Conservation (phyloP, 2,797 vertebrate genomes). For the Botia almorhae region DNA sequence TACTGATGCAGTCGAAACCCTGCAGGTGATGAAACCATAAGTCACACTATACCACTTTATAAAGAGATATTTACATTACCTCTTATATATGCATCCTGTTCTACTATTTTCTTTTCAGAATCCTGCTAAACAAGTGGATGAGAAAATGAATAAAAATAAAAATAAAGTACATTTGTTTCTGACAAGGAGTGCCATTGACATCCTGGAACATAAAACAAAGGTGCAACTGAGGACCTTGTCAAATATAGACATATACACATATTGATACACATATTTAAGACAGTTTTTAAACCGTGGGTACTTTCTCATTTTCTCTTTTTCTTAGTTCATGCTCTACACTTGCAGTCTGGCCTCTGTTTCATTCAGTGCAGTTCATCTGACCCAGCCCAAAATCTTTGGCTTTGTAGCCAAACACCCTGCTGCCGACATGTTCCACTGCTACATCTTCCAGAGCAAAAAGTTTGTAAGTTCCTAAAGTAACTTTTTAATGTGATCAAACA, state of each 20-base stretch:
- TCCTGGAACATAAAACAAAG: constrained; percentile 80
- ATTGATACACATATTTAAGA: background rate
- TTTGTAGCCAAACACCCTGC: constrained; percentile 77
- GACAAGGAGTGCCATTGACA: constrained; percentile 72
- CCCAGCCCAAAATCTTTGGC: constrained; percentile 73
- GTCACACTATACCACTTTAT: too few relatives aligned
- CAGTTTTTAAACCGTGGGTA: background rate
- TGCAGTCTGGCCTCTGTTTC: constrained; percentile 74
- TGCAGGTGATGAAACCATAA: constrained; percentile 66
- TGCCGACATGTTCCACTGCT: constrained; percentile 74
- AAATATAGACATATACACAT: background rate
- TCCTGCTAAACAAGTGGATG: constrained; percentile 51
- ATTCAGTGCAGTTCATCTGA: constrained; percentile 74
- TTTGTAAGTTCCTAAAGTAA: constrained; percentile 72
- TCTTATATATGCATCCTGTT: too few relatives aligned
- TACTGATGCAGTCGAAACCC: constrained; percentile 64
- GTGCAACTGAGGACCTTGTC: constrained; percentile 52
- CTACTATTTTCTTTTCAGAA: constrained; percentile 56
- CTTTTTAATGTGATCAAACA: background rate
- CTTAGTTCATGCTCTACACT: constrained; percentile 77
- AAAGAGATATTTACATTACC: background rate
- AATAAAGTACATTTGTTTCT: constrained; percentile 75
- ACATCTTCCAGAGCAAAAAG: constrained; percentile 75
- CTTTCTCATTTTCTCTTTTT: constrained; percentile 20
- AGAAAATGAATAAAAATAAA: constrained; percentile 69